Base-by-base conservation (phyloP, 2,113 vertebrate genomes). In the Natator depressus region DNA sequence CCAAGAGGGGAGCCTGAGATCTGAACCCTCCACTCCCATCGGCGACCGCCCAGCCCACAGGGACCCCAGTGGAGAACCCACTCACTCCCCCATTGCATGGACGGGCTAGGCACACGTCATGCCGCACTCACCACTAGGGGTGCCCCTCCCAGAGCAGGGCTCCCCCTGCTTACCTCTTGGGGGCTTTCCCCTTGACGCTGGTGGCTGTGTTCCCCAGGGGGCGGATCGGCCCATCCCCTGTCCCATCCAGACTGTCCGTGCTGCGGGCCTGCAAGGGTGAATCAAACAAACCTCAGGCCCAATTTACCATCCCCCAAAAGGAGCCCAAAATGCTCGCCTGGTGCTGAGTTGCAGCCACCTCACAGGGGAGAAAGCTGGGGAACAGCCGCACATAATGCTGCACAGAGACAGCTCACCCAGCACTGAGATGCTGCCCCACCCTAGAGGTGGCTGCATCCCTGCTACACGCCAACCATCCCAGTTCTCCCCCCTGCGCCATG, bases 241-340 rank as follows among this genome's bases (percentile, higher is more conserved):
- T 96, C 91, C 98, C 97, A 96, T 99, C 98, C 97, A 99, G 98
- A 96, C 97, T 98, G 98, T 98, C 98, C 81, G 98, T 98, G 94
- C 98, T 98, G 72, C 98, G 98, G 96, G 98, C 98, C 98, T 99
- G 91, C 54, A 78, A 89, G 65, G 85, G 55, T 51, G 6, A 76
- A 42, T 24, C 20, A 88, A 51, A 50, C 31, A 91, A 80, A 92
- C 82, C 78, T 76, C 20, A 42, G 89, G 75, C 87, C 78, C 81
- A 91, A 38, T 10, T 93, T 96, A 94, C 96, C 84, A 89, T 82
- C 80, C 59, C 82, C 46, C 49, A 86, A 89, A 51, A 47, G 11
- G n/a, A 83, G 82, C 5, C 55, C 55, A 53, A 91, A 69, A n/a
- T 13, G 6, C 29, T 62, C 59, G 1, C 59, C 29, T 11, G 10